Base-by-base conservation (phyloP, 2,113 vertebrate species). In the Nicator chloris region DNA sequence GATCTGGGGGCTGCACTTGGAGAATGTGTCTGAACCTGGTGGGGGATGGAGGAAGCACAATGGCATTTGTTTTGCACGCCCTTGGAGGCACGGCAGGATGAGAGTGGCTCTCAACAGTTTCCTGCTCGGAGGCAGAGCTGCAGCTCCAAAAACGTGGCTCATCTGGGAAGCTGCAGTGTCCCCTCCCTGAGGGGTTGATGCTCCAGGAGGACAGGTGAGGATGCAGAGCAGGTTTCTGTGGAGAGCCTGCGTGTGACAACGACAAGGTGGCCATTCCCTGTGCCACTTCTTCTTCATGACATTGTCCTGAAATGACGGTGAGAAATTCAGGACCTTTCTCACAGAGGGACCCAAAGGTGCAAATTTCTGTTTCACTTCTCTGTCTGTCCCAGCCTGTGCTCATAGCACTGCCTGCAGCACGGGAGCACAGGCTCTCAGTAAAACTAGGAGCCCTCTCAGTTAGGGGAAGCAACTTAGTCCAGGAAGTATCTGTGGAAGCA, bases 101-200 rank as follows among this genome's bases (percentile, higher is more conserved):
- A 96, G 95, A 94, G 86, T 72, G 92, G 95, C 88, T 95, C 92
- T 96, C 90, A 17, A 42, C 90, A 86, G 95, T 60, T 94, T 96
- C 95, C 95, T 97, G 93, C 96, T 96, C 1, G 5, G 72, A 86
- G 92, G 95, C 77, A 77, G 76, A 66, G 7, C n/a, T 23, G 4
- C 65, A 84, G 86, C 71, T 45, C 85, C 71, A 90, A 47, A 50
- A 82, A 15, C 0, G 1, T 50, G 56, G 78, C 92, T 83, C 85
- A 70, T 71, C 75, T 72, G 88, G 82, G 95, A 71, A 76, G 81
- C 70, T 11, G 24, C 11, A 1, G 68, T 37, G 15, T 65, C 26
- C 60, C 80, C 66, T 95, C 76, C 90, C 71, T 1, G 4, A n/a
- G 81, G 8, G 2, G 6, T 15, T 26, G 73, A 33, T 81, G 86